Conservation (phyloP, 2,797 vertebrate genomes). For the Poecile montanus region DNA sequence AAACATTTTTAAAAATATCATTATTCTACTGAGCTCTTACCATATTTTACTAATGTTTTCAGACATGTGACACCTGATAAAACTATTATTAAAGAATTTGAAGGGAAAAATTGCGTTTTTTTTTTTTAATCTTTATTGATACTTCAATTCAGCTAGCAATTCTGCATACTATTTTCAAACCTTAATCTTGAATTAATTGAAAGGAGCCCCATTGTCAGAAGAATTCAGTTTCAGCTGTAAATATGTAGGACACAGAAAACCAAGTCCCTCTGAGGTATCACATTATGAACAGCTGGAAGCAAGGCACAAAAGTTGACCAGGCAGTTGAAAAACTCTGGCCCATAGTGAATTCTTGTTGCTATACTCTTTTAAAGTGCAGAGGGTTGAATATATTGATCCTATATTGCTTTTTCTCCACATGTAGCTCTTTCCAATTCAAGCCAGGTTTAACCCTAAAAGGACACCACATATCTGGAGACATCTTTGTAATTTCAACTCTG, state of each 20-base stretch:
- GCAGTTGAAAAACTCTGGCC: background rate
- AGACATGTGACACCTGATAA: background rate
- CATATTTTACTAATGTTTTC: background rate
- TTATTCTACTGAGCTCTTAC: background rate
- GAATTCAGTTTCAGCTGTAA: background rate
- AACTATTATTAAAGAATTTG: background rate
- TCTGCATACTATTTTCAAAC: background rate
- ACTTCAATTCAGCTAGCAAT: background rate
- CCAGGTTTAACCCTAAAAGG: background rate
- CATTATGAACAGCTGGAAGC: background rate
- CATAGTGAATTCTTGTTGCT: background rate
- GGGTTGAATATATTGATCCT: background rate
- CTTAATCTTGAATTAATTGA: background rate
- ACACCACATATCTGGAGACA: background rate
- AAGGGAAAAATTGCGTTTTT: background rate
- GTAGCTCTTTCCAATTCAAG: background rate
- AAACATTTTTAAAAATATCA: background rate
- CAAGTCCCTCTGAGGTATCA: background rate
- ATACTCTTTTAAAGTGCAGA: background rate
- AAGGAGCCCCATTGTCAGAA: background rate
- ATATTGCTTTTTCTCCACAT: background rate
- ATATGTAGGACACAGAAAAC: background rate
- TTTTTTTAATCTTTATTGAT: background rate
- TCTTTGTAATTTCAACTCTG: background rate
- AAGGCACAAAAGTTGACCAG: background rate